A percentile compares a stretch with the other conserved stretches of the same genome.
These are phyloP conservation scores for Lepidostoma basale DNA, from an alignment of 1,140 invertebrate species.

Conservation along the genomic window DNA sequence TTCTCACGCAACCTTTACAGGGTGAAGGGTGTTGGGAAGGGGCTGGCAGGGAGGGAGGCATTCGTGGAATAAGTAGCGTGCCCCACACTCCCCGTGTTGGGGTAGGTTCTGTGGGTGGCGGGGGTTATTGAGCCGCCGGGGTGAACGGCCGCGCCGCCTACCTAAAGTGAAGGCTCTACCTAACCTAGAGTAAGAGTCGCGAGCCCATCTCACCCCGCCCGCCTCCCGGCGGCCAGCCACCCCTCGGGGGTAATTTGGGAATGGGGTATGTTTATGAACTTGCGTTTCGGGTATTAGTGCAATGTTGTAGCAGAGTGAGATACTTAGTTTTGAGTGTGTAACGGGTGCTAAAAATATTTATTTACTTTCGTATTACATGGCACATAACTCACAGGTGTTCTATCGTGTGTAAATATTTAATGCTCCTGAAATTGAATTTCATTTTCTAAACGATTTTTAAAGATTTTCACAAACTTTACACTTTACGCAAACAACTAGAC, in stretches of 20 bases:
- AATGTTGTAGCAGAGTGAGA: too few species aligned
- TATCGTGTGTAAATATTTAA: too few species aligned
- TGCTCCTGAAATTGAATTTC: too few species aligned
- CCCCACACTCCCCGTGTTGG: slow-evolving; percentile 35
- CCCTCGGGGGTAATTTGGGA: not conserved
- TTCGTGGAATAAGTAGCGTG: slow-evolving; percentile 38
- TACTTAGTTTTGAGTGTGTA: too few species aligned
- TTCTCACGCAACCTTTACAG: slow-evolving; percentile 6
- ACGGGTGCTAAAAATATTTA: too few species aligned
- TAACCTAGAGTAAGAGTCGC: slow-evolving; percentile 10
- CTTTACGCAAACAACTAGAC: too few species aligned
- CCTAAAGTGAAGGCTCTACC: slow-evolving; percentile 21
- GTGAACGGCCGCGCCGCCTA: slow-evolving; percentile 44
- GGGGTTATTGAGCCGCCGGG: slow-evolving; percentile 46
- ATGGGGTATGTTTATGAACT: too few species aligned
- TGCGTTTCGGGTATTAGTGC: too few species aligned
- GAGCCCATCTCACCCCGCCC: slow-evolving; percentile 16
- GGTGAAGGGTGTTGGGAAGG: not conserved
- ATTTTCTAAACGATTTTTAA: too few species aligned
- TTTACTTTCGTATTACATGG: too few species aligned
- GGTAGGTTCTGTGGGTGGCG: slow-evolving; percentile 37
- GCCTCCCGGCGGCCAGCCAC: not conserved
- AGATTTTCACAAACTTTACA: too few species aligned
- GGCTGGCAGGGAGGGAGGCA: not conserved
- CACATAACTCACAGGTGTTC: too few species aligned